Evolutionary conservation across 2,113 vertebrate species (phyloP), one percentile per base, ranked within the genome.

Genomic region (Thermophis baileyi): DNA sequence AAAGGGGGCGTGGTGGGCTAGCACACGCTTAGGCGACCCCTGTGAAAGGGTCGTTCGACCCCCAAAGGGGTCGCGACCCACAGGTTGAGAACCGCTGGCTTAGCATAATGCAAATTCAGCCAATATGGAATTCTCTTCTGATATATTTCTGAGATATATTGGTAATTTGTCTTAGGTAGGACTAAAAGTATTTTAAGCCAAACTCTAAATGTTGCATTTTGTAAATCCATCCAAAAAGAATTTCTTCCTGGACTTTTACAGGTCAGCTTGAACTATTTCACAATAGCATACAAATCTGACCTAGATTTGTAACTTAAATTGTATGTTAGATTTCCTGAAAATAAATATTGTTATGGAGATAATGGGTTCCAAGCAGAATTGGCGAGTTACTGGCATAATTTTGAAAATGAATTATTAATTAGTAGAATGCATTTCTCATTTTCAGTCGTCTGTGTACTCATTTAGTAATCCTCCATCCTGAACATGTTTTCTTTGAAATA

Each of bases 81-180:
- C n/a, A n/a, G n/a, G n/a, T n/a, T n/a, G n/a, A n/a, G n/a, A n/a
- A n/a, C n/a, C n/a, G n/a, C n/a, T 40, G 69, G 35, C 69, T 81
- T 40, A 81, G 16, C 18, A 40, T 20, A 81, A 81, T 81, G 35
- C n/a, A 40, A 81, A 81, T 81, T 40, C 69, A 20, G 35, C 35
- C 4, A 40, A 81, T 40, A 81, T 81, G 69, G 16, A 40, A 20
- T 81, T 81, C 30, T 60, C 89, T 16, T 90, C 94, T 89, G 46
- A 63, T 30, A 63, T 30, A 63, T 63, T 30, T 63, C 27, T 30
- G 60, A n/a, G 30, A n/a, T 69, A n/a, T n/a, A n/a, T 69, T 40
- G 16, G 30, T 94, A 85, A 89, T 92, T 94, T 93, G 9, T 85
- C 88, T 24, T 87, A 92, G 12, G 14, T 89, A 92, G 46, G 89